phyloP scores from a whole-genome alignment of 1,140 invertebrate genomes.

The Popillia japonica region DNA sequence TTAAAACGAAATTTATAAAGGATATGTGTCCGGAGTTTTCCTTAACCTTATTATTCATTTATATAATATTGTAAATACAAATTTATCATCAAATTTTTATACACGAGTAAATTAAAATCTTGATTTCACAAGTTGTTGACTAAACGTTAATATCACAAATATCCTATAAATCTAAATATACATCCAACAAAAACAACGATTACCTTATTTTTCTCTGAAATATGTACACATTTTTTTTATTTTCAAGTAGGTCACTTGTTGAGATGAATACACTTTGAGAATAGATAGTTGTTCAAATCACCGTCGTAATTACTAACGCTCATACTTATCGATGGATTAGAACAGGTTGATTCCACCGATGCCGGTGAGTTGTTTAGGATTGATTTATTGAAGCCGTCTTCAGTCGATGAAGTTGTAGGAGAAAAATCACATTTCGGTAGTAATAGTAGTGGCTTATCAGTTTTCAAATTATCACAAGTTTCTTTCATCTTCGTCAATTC shows the following conservation, averaged over 20 bases:
- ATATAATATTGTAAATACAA: conserved; percentile 24
- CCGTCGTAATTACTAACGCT: conserved; percentile 64
- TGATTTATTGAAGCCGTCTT: conserved; percentile 25
- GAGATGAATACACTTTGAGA: conserved; percentile 54
- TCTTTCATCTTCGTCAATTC: conserved; percentile 81
- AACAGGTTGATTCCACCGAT: conserved; percentile 59
- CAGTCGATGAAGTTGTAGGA: conserved; percentile 59
- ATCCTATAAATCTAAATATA: conserved; percentile 34
- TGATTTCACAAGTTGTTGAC: neutral
- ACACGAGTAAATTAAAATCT: conserved; percentile 13
- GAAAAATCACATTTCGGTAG: conserved; percentile 47
- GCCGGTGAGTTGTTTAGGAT: conserved; percentile 38
- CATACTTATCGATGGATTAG: conserved; percentile 61
- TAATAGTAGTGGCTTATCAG: conserved; percentile 42
- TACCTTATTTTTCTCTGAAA: neutral
- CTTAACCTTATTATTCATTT: neutral
- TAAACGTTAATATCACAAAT: conserved; percentile 37
- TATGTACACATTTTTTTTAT: conserved; percentile 13
- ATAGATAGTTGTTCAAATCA: conserved; percentile 63
- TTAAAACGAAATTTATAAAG: conserved; percentile 31
- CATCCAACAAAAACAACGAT: conserved; percentile 17
- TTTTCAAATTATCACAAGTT: conserved; percentile 71
- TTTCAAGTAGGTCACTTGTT: neutral
- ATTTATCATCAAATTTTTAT: conserved; percentile 16
- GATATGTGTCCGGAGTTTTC: conserved; percentile 35